These are phyloP conservation scores for Trialeurodes vaporariorum DNA, from an alignment of 1,140 invertebrate species.

Conservation along the genomic window DNA sequence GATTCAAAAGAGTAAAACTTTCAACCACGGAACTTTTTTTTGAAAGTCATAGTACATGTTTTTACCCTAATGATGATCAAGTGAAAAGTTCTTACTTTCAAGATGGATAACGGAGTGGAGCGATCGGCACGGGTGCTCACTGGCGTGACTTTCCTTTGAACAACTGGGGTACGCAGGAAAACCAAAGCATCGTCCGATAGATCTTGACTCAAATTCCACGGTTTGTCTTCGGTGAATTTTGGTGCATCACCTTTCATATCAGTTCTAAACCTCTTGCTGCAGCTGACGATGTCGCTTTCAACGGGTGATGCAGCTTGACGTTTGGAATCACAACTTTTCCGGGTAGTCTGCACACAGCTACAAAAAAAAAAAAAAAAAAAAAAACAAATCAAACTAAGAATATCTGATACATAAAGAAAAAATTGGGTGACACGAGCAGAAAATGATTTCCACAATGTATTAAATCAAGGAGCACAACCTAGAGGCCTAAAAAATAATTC, in stretches of 20 bases:
- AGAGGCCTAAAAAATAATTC: too few relatives aligned
- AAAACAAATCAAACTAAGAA: too few relatives aligned
- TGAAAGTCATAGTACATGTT: too few relatives aligned
- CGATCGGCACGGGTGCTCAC: background rate
- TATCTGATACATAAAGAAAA: too few relatives aligned
- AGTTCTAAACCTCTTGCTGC: background rate
- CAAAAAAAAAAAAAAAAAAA: too few relatives aligned
- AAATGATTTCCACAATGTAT: too few relatives aligned
- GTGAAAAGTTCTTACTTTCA: background rate
- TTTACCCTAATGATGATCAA: too few relatives aligned
- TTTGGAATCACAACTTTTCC: background rate
- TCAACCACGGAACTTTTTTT: too few relatives aligned
- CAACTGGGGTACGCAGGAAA: background rate
- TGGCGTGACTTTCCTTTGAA: background rate
- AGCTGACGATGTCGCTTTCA: background rate
- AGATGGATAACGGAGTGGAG: background rate
- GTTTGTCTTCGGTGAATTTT: background rate
- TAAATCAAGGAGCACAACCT: too few relatives aligned
- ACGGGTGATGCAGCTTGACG: background rate
- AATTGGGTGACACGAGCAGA: too few relatives aligned
- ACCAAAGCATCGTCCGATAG: background rate
- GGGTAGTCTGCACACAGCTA: background rate
- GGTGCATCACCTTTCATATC: background rate
- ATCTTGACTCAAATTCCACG: background rate
- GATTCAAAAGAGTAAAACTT: too few relatives aligned